phyloP scores from a whole-genome alignment of 1,140 invertebrate species.

The Bombus picipes region DNA sequence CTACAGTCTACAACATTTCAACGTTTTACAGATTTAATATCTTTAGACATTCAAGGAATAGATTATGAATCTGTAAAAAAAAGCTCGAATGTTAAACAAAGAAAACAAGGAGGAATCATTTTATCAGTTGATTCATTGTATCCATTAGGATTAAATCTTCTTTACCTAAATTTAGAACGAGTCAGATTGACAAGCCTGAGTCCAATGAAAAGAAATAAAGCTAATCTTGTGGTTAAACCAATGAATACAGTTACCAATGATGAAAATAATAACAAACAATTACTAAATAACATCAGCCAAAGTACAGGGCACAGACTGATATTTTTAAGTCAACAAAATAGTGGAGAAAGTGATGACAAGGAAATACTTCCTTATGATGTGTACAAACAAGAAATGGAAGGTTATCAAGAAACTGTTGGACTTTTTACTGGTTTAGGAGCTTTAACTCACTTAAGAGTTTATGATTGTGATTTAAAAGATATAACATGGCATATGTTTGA shows the following conservation, averaged over 20 bases:
- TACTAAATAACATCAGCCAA: constrained; percentile 52
- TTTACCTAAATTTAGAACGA: constrained; percentile 77
- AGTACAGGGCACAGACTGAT: constrained; percentile 76
- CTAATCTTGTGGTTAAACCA: constrained; percentile 75
- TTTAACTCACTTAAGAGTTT: constrained; percentile 84
- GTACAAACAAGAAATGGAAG: constrained; percentile 83
- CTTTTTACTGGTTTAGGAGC: constrained; percentile 84
- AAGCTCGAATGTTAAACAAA: constrained; percentile 21
- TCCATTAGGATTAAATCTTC: constrained; percentile 71
- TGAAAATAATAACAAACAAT: constrained; percentile 12
- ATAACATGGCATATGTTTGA: constrained; percentile 89
- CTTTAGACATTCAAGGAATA: constrained; percentile 85
- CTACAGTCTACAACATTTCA: constrained; percentile 83
- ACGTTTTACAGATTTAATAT: constrained; percentile 83
- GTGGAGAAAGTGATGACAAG: constrained; percentile 75
- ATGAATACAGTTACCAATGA: constrained; percentile 68
- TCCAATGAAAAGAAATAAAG: constrained; percentile 70
- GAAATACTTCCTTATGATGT: constrained; percentile 86
- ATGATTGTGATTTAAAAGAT: constrained; percentile 84
- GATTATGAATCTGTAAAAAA: constrained; percentile 64
- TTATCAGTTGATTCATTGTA: constrained; percentile 74
- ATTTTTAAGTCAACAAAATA: constrained; percentile 76
- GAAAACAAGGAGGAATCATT: constrained; percentile 68
- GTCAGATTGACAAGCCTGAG: constrained; percentile 73
- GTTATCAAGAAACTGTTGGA: constrained; percentile 76